These are phyloP conservation scores for Platycheirus albimanus DNA, from an alignment of 2,888 invertebrate species.

Conservation along the genomic window DNA sequence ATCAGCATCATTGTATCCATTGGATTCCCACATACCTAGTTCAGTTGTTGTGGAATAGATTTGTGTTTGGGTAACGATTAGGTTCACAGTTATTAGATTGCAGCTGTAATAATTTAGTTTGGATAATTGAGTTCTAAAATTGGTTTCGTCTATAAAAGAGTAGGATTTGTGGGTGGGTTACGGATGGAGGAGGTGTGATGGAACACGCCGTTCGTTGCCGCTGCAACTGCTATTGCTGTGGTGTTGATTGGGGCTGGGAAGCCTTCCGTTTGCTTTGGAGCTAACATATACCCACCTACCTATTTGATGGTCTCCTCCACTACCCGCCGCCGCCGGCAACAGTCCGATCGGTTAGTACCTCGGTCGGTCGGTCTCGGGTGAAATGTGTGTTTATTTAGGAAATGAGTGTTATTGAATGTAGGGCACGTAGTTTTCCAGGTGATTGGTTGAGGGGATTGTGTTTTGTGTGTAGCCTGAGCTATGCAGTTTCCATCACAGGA, in stretches of 20 bases:
- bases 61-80: conserved; percentile 73
- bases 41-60: conserved; percentile 44
- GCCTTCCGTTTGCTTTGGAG: conserved; percentile 37
- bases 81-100: conserved; percentile 74
- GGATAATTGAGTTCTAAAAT: conserved; percentile 73
- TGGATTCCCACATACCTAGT: conserved; percentile 41
- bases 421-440: conserved; percentile 45
- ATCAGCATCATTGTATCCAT: conserved; percentile 41
- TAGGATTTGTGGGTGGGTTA: neutral
- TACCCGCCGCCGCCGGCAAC: no score
- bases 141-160: conserved; percentile 10
- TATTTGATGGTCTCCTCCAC: no score
- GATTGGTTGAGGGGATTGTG: conserved; percentile 33
- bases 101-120: conserved; percentile 73
- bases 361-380: no score
- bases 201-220: no score
- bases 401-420: conserved; percentile 49
- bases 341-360: no score
- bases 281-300: no score
- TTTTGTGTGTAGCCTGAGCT: conserved; percentile 9
- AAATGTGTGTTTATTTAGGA: conserved; percentile 61
- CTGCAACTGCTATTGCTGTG: no score
- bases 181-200: conserved; percentile 7
- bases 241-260: neutral
- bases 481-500: conserved; percentile 39